A percentile compares a stretch with the other conserved stretches of the same genome.
phyloP scores from a whole-genome alignment of 2,113 vertebrate species.

The Phocoena sinus region DNA sequence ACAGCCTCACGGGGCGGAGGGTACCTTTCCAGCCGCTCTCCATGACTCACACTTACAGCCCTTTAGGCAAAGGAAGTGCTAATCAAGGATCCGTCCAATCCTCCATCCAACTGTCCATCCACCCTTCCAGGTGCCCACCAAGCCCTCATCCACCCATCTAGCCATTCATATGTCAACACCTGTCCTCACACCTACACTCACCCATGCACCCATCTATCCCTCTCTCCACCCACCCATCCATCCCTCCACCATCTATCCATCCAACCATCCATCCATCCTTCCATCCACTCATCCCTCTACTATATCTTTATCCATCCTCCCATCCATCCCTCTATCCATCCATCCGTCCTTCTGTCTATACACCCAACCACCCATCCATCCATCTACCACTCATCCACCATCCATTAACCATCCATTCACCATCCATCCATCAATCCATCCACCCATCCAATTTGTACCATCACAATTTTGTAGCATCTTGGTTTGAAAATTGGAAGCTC shows the following conservation, averaged over 20 bases:
- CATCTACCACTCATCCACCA: too few species aligned
- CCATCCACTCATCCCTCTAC: not conserved
- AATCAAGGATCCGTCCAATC: accelerated
- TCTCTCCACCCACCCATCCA: not conserved
- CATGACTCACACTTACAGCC: not conserved
- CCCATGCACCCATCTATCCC: not conserved
- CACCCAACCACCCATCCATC: not conserved
- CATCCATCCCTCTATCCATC: accelerated
- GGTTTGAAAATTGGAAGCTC: not conserved
- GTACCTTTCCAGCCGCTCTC: not conserved
- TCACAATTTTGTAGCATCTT: not conserved
- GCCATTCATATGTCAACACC: accelerated
- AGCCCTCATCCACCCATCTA: too few species aligned
- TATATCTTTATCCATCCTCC: accelerated
- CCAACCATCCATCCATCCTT: too few species aligned
- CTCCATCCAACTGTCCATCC: too few species aligned
- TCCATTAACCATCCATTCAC: not conserved
- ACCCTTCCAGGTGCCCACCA: accelerated
- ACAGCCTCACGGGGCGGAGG: not conserved
- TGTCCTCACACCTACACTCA: accelerated
- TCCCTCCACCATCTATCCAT: not conserved
- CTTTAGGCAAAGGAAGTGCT: not conserved
- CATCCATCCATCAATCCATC: too few species aligned
- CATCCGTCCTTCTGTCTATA: too few species aligned
- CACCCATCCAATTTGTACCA: not conserved